Base-by-base conservation (phyloP, 2,113 vertebrate species). In the Vulpes vulpes region DNA sequence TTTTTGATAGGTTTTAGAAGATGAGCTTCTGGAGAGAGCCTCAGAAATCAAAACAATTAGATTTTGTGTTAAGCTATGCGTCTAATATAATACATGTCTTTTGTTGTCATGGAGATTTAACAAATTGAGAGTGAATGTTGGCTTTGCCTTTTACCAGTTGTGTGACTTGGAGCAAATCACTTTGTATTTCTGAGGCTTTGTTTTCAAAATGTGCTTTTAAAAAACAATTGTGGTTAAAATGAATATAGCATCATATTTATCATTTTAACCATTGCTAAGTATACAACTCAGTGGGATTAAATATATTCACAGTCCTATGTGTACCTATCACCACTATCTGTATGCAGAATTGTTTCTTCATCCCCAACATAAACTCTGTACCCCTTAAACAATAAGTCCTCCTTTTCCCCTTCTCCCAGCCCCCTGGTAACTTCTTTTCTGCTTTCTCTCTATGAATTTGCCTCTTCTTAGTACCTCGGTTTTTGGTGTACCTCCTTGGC, bases 71-170 rank as follows among this genome's bases (percentile, higher is more conserved):
- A 80, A 80, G 86, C 64, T 85, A 38, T 93, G 55, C 80, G 9
- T 55, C 57, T 74, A 53, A 81, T 35, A 65, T 27, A 57, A 84
- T 57, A 12, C 38, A 25, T 30, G 57, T 94, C 64, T 81, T 91
- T 23, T 76, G 85, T 97, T 95, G 91, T 65, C 81, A 64, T 95
- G 80, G 94, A 90, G 81, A 95, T 80, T 83, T 76, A 62, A 73
- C 82, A 89, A 49, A 35, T 89, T 57, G 49, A 78, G 60, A 94
- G 57, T 67, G 51, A 78, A 43, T 83, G 38, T 92, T 76, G 67
- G 27, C 38, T 94, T 91, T 91, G 79, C 81, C 73, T 62, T 59
- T 90, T 94, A 85, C 73, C 49, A 35, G 62, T 89, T 90, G 59
- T 59, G 69, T 88, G 76, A 32, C 65, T 87, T 86, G 32, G 64